Evolutionary conservation across 2,797 vertebrate genomes (phyloP), one percentile per base, ranked within the genome.

Genomic region (Schizopygopsis pylzovi): DNA sequence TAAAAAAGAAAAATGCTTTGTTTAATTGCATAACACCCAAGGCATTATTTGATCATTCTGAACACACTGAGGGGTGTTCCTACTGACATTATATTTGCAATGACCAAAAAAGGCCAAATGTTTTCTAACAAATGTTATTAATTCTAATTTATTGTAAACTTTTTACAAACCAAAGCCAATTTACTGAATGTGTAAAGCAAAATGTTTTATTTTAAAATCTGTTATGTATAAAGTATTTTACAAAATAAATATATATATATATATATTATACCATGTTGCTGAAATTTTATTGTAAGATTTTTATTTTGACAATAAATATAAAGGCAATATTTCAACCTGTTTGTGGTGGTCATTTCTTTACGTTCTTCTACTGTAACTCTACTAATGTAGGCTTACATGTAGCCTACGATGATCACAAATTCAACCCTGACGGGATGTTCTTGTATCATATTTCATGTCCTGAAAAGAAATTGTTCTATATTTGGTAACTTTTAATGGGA

Each of bases 21-120:
- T 75, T 56, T 49, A 84, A 84, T 41, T 16, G 22, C 28, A 76
- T 56, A 20, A 63, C 33, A 41, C 10, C 6, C 9, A 25, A 28
- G 22, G 15, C 63, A 15, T 25, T 77, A 10, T 12, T 54, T 68
- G 22, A 33, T 77, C 13, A 84, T 67, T 65, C 1, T 68, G 22
- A 76, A 76, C 52, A 59, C 37, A 20, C 6, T 68, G 6, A 11
- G 5, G 10, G 16, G 4, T 72, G 45, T 11, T 41, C 59, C 13
- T 76, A 10, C 8, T 56, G 15, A 49, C 61, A 1, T 54, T 20
- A 67, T 25, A 52, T 43, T 73, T 43, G 37, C 33, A 84, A 54
- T 84, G 61, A 78, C 63, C 73, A 65, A 84, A 84, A 39, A 63
- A 18, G 12, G 73, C 73, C 82, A 78, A 68, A 68, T 28, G 22